Conservation (phyloP, 2,888 invertebrate species). For the Mythimna pallens region DNA sequence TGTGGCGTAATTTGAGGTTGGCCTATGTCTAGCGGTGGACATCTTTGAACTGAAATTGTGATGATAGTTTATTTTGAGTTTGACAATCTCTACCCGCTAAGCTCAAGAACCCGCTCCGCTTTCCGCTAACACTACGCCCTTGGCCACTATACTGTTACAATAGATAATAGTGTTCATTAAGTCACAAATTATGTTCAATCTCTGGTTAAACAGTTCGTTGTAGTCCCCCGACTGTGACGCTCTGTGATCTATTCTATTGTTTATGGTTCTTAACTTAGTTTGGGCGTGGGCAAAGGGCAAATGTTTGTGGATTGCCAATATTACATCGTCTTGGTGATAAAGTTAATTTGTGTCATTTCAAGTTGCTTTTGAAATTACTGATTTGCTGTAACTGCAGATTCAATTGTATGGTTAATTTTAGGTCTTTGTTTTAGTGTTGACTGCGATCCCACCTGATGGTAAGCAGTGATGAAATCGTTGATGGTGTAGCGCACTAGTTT, state of each 20-base stretch:
- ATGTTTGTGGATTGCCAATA: slow-evolving; percentile 25
- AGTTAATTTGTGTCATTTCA: background rate
- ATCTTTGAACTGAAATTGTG: too few relatives aligned
- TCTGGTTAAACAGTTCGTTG: slow-evolving; percentile 50
- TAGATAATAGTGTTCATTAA: slow-evolving; percentile 50
- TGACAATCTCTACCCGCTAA: background rate
- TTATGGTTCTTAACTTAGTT: slow-evolving; percentile 12
- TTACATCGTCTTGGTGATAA: background rate
- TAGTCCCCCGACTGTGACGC: slow-evolving; percentile 36
- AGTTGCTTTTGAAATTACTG: slow-evolving; percentile 1
- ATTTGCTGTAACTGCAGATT: background rate
- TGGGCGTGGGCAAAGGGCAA: slow-evolving; percentile 37
- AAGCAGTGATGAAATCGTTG: too few relatives aligned
- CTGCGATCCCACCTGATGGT: too few relatives aligned
- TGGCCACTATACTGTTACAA: slow-evolving; percentile 28
- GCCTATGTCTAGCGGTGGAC: too few relatives aligned
- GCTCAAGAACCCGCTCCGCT: background rate
- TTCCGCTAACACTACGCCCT: background rate
- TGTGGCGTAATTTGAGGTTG: too few relatives aligned
- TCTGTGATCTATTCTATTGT: slow-evolving; percentile 45
- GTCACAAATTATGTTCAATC: slow-evolving; percentile 53
- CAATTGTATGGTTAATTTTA: background rate
- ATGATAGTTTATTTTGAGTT: too few relatives aligned
- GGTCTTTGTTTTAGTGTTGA: too few relatives aligned
- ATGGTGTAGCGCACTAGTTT: too few relatives aligned